Evolutionary conservation across 1,140 invertebrate species (phyloP), one percentile per base, ranked within the genome.

Genomic region (Drosophila persimilis): DNA sequence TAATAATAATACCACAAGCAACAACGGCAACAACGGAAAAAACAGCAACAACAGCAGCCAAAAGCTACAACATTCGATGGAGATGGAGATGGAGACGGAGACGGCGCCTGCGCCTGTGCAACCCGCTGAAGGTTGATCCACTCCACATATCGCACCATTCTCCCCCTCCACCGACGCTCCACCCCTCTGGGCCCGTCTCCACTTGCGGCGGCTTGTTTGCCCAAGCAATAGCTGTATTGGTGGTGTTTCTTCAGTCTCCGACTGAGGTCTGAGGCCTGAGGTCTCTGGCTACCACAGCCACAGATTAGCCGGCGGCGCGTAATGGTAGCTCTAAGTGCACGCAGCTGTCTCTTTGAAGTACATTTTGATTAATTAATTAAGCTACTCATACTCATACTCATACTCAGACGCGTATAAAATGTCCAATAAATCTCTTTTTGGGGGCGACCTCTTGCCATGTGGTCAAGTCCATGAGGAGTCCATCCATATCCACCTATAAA

Each of bases 311-410:
- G 54, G 48, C 65, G 83, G 77, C 83, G 74, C 81, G 65, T 67
- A 88, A 78, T 88, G 73, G 72, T 73, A 85, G 69, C 73, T 73
- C 29, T 73, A 77, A 84, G 80, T 85, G 80, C 80, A 63, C 58
- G 66, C 47, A 24, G 52, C 58, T 64, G 56, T 80, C 65, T 53
- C 63, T 73, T 85, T 70, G 67, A 51, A 80, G 55, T 72, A 65
- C 62, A 55, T 61, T 77, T 79, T 84, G 77, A 84, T 84, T 84
- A 80, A 85, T 85, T 80, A 85, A 84, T 84, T 80, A 61, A 39
- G 66, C 46, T 54, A 11, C 35, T 39, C 35, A 39, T 5, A 39
- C 35, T 3, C 35, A 3, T 9, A 31, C 31, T 0, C 20, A 20
- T 20, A 20, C 20, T 2, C 20, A 20, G 20, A 20, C 20, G 20